phyloP scores from a whole-genome alignment of 1,140 invertebrate species.

The Conus ventricosus region DNA sequence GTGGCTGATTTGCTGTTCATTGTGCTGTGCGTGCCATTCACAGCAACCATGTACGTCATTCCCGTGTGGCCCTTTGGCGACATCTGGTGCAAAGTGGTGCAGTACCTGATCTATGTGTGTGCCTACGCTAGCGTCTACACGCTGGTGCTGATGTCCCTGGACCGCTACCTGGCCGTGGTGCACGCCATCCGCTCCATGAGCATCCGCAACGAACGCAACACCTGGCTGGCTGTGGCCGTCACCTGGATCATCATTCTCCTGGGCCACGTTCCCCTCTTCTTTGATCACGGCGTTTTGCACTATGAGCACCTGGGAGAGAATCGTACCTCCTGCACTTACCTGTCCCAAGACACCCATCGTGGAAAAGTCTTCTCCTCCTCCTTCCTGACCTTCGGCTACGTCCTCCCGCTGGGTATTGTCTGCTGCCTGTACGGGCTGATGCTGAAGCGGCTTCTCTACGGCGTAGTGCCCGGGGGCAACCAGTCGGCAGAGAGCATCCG shows the following conservation, averaged over 20 bases:
- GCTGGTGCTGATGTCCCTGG: constrained; percentile 94
- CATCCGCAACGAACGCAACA: constrained; percentile 89
- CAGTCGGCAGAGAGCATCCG: constrained; percentile 83
- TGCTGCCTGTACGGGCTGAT: constrained; percentile 93
- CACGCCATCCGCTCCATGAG: constrained; percentile 94
- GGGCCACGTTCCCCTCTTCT: constrained; percentile 83
- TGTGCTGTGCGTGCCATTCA: constrained; percentile 92
- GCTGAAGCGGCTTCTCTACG: constrained; percentile 83
- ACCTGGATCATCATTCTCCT: constrained; percentile 88
- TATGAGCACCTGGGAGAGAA: constrained; percentile 77
- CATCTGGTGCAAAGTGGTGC: constrained; percentile 91
- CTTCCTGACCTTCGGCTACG: constrained; percentile 76
- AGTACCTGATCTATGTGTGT: constrained; percentile 84
- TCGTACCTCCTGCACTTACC: constrained; percentile 63
- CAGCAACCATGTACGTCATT: constrained; percentile 73
- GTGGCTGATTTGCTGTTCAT: constrained; percentile 94
- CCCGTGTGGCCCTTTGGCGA: constrained; percentile 90
- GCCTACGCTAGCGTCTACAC: constrained; percentile 96
- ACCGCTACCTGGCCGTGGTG: constrained; percentile 95
- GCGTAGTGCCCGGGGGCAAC: constrained; percentile 83
- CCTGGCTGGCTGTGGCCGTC: constrained; percentile 80
- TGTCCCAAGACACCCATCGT: background rate
- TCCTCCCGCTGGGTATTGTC: constrained; percentile 81
- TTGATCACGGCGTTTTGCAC: constrained; percentile 84
- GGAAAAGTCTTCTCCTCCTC: constrained; percentile 68